These are phyloP conservation scores for Enteromius mattozi DNA, from an alignment of 2,797 vertebrate species.

Conservation along the genomic window DNA sequence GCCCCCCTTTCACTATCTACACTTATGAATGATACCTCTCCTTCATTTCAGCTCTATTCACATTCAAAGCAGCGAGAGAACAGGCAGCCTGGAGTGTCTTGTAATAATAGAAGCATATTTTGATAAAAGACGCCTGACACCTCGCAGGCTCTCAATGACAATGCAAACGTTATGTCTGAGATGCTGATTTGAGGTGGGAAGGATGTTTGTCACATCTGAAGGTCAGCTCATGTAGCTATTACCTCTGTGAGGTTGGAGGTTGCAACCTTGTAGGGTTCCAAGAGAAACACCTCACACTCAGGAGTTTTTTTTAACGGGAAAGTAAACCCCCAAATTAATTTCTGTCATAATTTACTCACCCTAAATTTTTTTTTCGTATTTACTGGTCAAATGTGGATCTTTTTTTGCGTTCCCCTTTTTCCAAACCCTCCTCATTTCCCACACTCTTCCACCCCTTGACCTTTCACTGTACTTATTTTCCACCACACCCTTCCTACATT, in stretches of 20 bases:
- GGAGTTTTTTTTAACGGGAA: neutral
- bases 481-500: conserved; percentile 31
- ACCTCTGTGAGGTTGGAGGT: neutral
- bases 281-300: neutral
- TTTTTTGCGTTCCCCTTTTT: neutral
- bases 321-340: neutral
- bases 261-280: neutral
- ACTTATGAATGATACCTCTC: conserved; percentile 59
- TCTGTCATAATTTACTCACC: neutral
- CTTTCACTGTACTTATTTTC: conserved; percentile 36
- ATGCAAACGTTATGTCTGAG: neutral
- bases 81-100: conserved; percentile 30
- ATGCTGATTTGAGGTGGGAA: neutral
- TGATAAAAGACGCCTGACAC: conserved; percentile 45
- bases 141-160: conserved; percentile 21
- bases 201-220: conserved; percentile 18
- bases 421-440: conserved; percentile 54
- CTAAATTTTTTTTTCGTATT: neutral
- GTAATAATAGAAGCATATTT: conserved; percentile 26
- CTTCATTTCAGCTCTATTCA: conserved; percentile 35
- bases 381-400: neutral
- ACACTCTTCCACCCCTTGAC: conserved; percentile 65
- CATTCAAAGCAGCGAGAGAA: conserved; percentile 39
- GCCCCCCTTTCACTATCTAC: conserved; percentile 57
- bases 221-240: neutral